phyloP scores from a whole-genome alignment of 2,888 invertebrate species.

The Herminia tarsipennalis region DNA sequence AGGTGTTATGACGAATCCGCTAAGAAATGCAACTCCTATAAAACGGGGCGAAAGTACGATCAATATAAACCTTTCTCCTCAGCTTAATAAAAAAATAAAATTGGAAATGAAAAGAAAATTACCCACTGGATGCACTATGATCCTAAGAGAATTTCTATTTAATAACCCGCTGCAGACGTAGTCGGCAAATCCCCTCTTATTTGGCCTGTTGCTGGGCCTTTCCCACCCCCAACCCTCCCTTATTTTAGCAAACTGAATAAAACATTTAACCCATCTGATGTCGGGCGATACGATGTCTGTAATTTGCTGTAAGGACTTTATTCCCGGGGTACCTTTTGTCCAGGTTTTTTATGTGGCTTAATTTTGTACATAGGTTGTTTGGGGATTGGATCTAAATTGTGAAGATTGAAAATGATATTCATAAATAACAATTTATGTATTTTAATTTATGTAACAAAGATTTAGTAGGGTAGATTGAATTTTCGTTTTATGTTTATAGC shows the following conservation, averaged over 20 bases:
- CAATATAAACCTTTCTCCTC: not conserved
- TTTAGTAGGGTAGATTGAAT: too few species aligned
- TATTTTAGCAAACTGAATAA: conserved; percentile 40
- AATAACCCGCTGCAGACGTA: conserved; percentile 18
- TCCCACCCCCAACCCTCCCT: conserved; percentile 6
- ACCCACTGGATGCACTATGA: not conserved
- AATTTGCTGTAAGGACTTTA: conserved; percentile 34
- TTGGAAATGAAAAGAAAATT: conserved; percentile 1
- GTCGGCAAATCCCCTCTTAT: conserved; percentile 21
- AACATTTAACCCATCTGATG: conserved; percentile 38
- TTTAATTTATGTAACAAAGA: not conserved
- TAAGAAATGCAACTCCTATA: too few species aligned
- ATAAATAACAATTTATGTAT: too few species aligned
- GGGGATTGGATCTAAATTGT: not conserved
- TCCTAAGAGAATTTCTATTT: conserved; percentile 10
- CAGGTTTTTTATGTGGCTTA: conserved; percentile 10
- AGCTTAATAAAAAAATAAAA: not conserved
- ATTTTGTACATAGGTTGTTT: conserved; percentile 6
- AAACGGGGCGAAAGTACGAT: not conserved
- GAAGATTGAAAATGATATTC: not conserved
- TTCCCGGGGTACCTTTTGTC: conserved; percentile 23
- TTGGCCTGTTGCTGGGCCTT: conserved; percentile 9
- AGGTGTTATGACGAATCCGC: too few species aligned
- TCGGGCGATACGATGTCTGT: conserved; percentile 22
- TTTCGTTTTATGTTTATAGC: too few species aligned